Base-by-base conservation (phyloP, 2,888 invertebrate genomes). In the Drosophila multiciliata region DNA sequence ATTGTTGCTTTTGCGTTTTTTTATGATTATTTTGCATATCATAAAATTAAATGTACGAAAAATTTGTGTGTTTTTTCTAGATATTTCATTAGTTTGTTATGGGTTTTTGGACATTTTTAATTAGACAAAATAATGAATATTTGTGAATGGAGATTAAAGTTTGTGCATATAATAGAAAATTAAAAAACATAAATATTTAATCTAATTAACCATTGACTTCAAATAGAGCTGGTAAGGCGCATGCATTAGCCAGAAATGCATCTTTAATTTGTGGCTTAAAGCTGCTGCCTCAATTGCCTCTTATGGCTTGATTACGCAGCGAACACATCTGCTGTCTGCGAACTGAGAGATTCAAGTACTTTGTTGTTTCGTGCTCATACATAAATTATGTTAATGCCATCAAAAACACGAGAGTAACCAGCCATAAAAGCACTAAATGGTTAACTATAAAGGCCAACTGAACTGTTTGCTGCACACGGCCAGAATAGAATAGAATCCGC, bases 341-440 rank as follows among this genome's bases (percentile, higher is more conserved):
- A 17, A 33, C 50, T 36, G 35, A 26, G 35, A 66, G 77, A 67
- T 70, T 75, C 9, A 36, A 26, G 26, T 38, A n/a, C 75, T 83
- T 73, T 68, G 80, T 72, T 84, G 75, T 75, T 70, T 71, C 88
- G 88, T 85, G 87, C 85, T 82, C 83, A 80, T 89, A 87, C 89
- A 85, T 85, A 89, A 85, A 89, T 85, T 85, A 85, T 85, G 88
- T 78, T 87, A 87, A 85, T 85, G 82, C 85, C 89, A 82, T 89
- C 83, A 82, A 85, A 82, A 85, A 84, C 71, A 70, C 20, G 61
- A 83, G 76, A 80, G 89, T 82, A 85, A 84, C 82, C 80, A 84
- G 78, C 83, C 77, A 87, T 87, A 89, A 85, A 89, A 82, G 80
- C 83, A 84, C 87, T 79, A 84, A 89, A 87, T 82, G 66, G 68